Base-by-base conservation (phyloP, 2,888 invertebrate genomes). In the Xestobium rufovillosum region DNA sequence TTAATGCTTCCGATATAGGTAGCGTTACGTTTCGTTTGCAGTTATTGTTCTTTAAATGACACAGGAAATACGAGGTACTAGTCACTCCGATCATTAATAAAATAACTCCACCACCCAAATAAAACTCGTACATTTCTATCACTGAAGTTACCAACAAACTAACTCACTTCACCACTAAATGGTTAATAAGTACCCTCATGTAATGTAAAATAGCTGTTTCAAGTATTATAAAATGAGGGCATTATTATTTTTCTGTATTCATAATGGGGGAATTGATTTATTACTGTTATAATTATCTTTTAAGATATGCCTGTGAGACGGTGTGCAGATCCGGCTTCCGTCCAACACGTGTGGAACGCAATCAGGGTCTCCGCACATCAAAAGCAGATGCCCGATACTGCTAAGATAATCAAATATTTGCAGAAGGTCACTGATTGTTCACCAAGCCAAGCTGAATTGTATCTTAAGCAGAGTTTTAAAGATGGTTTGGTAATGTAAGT, bases 301-400 rank as follows among this genome's bases (percentile, higher is more conserved):
- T 19, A 26, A 55, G 53, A 52, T 29, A 65, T 65, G 66, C 58
- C 63, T 36, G 57, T 63, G 14, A 48, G 65, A 47, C 51, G 67
- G 44, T 45, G 56, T 26, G 54, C 62, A 14, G 62, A 66, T 50
- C 65, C 67, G 1, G 47, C 53, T 33, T 47, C 51, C 37, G 56
- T 66, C 14, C 65, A 64, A 38, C 51, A 53, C 44, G 57, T 66
- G 38, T 67, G 67, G 67, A 61, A 66, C 45, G 58, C 61, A 9
- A 60, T 67, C 38, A 52, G 58, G 35, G 49, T 48, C 9, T 48
- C 55, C 9, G 49, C 51, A 39, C 48, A 55, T 12, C 53, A 56
- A 29, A 50, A 51, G 31, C 56, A 58, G 33, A 43, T 49, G 31
- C 51, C 59, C 3, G 65, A 65, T 42, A 11, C 50, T n/a, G 31